phyloP scores from a whole-genome alignment of 2,888 invertebrate genomes.

The Drosophila borborema region DNA sequence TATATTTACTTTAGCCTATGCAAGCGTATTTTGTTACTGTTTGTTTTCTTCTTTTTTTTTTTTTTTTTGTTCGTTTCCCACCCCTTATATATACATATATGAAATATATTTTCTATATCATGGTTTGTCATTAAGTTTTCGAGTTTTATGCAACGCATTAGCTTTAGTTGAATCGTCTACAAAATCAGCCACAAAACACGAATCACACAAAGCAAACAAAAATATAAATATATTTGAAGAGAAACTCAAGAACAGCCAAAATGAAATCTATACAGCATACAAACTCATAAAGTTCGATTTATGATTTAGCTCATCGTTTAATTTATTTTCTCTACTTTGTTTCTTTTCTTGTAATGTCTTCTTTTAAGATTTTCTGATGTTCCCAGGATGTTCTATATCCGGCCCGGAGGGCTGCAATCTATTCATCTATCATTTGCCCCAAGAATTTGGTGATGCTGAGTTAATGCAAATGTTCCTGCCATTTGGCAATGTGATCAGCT shows the following conservation, averaged over 20 bases:
- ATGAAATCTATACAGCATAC: slow-evolving; percentile 33
- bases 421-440: slow-evolving; percentile 99
- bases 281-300: slow-evolving; percentile 65
- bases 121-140: slow-evolving; percentile 41
- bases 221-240: slow-evolving; percentile 13
- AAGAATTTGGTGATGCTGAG: slow-evolving; percentile 99
- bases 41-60: slow-evolving; percentile 19
- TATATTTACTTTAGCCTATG: slow-evolving; percentile 36
- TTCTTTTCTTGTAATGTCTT: slow-evolving; percentile 85
- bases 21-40: slow-evolving; percentile 44
- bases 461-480: slow-evolving; percentile 99
- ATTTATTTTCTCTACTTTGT: slow-evolving; percentile 75
- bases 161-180: slow-evolving; percentile 60
- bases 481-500: slow-evolving; percentile 99
- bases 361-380: slow-evolving; percentile 90
- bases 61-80: slow-evolving; percentile 5
- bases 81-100: slow-evolving; percentile 12
- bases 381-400: slow-evolving; percentile 96
- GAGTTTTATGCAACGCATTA: slow-evolving; percentile 49
- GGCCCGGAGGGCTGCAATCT: slow-evolving; percentile 99
- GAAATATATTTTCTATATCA: slow-evolving; percentile 27
- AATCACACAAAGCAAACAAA: slow-evolving; percentile 39
- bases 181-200: slow-evolving; percentile 65
- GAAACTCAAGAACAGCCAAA: slow-evolving; percentile 26
- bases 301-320: slow-evolving; percentile 73